These are phyloP conservation scores for Acropternis orthonyx DNA, from an alignment of 2,797 vertebrate species.

Conservation along the genomic window DNA sequence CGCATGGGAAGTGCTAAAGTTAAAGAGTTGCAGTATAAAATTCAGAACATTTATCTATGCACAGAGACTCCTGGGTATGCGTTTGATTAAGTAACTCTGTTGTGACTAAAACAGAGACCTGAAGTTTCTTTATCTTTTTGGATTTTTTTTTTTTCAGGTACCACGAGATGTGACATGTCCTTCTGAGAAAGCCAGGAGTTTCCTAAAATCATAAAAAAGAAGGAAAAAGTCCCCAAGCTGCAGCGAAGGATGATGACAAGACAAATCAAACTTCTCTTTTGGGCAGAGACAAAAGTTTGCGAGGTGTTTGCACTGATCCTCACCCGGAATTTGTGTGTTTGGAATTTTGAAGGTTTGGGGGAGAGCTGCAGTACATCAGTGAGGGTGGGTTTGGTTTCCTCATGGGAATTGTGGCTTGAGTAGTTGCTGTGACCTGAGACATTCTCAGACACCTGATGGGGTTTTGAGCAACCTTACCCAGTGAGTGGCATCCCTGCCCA, in stretches of 20 bases:
- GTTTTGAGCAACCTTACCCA: not conserved
- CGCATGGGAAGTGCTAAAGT: not conserved
- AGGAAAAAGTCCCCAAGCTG: not conserved
- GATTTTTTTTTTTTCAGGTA: not conserved
- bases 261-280: not conserved
- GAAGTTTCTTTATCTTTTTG: not conserved
- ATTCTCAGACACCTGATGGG: not conserved
- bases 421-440: not conserved
- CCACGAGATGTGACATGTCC: not conserved
- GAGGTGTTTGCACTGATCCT: not conserved
- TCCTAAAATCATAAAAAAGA: not conserved
- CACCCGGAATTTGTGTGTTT: fast-evolving
- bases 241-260: not conserved
- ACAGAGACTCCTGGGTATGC: not conserved
- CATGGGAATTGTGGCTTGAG: not conserved
- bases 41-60: not conserved
- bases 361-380: not conserved
- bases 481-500: not conserved
- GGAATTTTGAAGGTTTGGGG: not conserved
- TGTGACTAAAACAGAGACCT: not conserved
- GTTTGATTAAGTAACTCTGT: not conserved
- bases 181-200: not conserved
- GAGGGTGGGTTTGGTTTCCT: not conserved
- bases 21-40: not conserved
- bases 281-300: not conserved